Evolutionary conservation across 1,140 invertebrate species (phyloP).

Genomic region (Mya arenaria): DNA sequence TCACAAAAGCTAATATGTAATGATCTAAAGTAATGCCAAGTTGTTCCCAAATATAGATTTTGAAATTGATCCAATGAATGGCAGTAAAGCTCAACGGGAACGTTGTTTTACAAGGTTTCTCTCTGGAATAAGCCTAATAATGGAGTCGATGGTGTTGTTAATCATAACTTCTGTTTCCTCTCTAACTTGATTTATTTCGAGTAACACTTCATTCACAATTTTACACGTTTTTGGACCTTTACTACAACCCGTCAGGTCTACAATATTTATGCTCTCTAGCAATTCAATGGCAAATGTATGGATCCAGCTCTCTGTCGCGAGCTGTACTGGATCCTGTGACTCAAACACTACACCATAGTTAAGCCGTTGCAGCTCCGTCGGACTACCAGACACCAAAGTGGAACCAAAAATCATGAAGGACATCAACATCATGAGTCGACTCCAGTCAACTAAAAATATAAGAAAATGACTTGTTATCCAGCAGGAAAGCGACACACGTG

Average conservation of each 20-base stretch:
- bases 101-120: background rate
- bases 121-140: background rate
- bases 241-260: background rate
- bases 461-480: too few species aligned
- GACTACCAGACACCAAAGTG: constrained; percentile 1
- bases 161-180: background rate
- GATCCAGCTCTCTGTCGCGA: background rate
- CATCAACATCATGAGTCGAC: background rate
- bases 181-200: background rate
- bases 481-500: too few species aligned
- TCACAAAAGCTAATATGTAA: background rate
- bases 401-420: background rate
- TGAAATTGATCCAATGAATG: background rate
- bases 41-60: constrained; percentile 2
- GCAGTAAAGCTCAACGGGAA: background rate
- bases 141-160: background rate
- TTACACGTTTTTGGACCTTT: background rate
- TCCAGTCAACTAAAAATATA: background rate
- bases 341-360: constrained; percentile 13
- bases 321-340: background rate
- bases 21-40: background rate
- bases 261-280: background rate
- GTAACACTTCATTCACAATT: background rate
- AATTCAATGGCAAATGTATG: background rate
- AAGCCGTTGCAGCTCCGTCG: background rate